A percentile compares a stretch with the other conserved stretches of the same genome.
These are phyloP conservation scores for Anolis sagrei DNA, from an alignment of 2,113 vertebrate species.

Conservation along the genomic window DNA sequence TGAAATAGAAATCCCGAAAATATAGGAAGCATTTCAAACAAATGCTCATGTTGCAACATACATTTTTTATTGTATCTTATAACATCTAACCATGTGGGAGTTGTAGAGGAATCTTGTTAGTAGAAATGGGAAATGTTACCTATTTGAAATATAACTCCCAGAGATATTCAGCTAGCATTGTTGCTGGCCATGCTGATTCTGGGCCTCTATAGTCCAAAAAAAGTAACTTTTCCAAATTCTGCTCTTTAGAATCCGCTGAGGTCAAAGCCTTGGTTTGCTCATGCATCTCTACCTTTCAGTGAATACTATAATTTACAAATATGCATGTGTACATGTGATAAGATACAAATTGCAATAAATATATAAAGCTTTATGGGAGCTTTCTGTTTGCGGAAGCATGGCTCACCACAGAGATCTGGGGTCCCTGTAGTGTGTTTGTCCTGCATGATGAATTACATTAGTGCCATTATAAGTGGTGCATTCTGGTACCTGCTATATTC, in stretches of 20 bases:
- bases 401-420: background rate
- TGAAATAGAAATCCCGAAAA: conserved; percentile 4
- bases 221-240: too few species aligned
- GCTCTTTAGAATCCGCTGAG: background rate
- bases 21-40: background rate
- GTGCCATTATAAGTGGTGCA: background rate
- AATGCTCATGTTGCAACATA: background rate
- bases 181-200: background rate
- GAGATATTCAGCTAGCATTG: too few species aligned
- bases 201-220: too few species aligned
- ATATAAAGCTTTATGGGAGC: background rate
- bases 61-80: background rate
- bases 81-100: background rate
- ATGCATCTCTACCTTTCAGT: background rate
- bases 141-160: too few species aligned
- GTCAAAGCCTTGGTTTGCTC: background rate
- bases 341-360: background rate
- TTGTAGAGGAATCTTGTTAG: background rate
- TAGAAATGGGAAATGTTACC: background rate
- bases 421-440: conserved; percentile 15
- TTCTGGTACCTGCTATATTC: background rate
- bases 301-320: background rate
- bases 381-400: background rate
- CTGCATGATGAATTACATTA: background rate
- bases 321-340: background rate